phyloP scores from a whole-genome alignment of 1,140 invertebrate species.

The Octopus sinensis region DNA sequence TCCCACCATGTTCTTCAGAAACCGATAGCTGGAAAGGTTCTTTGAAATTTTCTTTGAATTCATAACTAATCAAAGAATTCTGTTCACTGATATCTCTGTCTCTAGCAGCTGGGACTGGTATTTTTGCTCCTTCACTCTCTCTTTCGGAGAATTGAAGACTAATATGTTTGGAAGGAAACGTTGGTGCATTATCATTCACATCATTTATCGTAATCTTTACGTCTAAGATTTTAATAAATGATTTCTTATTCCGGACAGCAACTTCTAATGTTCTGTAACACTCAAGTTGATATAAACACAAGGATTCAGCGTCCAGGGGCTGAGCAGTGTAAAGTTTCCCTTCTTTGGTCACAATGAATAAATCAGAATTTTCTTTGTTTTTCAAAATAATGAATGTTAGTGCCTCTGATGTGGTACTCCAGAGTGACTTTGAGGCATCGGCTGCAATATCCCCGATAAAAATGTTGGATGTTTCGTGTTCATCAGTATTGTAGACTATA shows the following conservation, averaged over 20 bases:
- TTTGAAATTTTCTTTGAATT: too few relatives aligned
- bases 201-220: not conserved
- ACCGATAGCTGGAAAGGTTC: too few relatives aligned
- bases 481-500: too few relatives aligned
- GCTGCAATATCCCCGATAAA: not conserved
- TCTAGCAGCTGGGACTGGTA: too few relatives aligned
- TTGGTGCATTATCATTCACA: not conserved
- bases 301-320: not conserved
- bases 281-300: not conserved
- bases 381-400: not conserved
- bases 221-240: not conserved
- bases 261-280: not conserved
- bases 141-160: too few relatives aligned
- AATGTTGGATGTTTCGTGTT: not conserved
- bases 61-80: too few relatives aligned
- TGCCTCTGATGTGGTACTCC: not conserved
- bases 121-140: too few relatives aligned
- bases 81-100: too few relatives aligned
- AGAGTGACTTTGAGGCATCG: not conserved
- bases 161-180: not conserved
- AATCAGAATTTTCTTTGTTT: not conserved
- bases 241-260: not conserved
- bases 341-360: not conserved
- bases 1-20: too few relatives aligned
- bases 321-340: slow-evolving; percentile 1